A percentile compares a stretch with the other conserved stretches of the same genome.
These are phyloP conservation scores for Diogma glabrata DNA, from an alignment of 2,888 invertebrate species.

Conservation along the genomic window DNA sequence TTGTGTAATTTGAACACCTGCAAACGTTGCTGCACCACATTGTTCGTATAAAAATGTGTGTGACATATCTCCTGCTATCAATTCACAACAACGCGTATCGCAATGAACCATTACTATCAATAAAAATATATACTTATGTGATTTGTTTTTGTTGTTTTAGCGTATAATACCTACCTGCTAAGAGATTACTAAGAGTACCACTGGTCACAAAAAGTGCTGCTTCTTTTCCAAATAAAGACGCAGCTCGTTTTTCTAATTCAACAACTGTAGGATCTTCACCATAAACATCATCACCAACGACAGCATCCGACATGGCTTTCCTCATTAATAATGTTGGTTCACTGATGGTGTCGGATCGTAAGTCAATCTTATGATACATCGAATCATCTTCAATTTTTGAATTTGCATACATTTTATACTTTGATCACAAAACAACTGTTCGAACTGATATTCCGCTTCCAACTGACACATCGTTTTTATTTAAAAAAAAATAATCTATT, in stretches of 20 bases:
- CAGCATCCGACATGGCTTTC: constrained; percentile 72
- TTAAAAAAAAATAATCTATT: too few species aligned
- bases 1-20: constrained; percentile 62
- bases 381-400: too few species aligned
- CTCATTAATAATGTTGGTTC: constrained; percentile 75
- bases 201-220: constrained; percentile 79
- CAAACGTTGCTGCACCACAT: constrained; percentile 65
- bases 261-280: constrained; percentile 83
- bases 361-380: constrained; percentile 52
- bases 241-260: constrained; percentile 62
- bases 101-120: constrained; percentile 94
- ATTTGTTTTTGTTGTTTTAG: not conserved
- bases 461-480: too few species aligned
- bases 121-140: constrained; percentile 27
- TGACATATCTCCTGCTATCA: constrained; percentile 70
- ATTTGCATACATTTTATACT: too few species aligned
- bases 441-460: too few species aligned
- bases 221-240: constrained; percentile 74
- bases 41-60: constrained; percentile 87
- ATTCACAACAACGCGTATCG: constrained; percentile 70
- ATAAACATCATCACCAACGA: constrained; percentile 87
- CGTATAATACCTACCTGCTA: constrained; percentile 55
- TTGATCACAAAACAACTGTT: too few species aligned
- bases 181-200: constrained; percentile 92
- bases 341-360: constrained; percentile 87